Base-by-base conservation (phyloP, 2,797 vertebrate genomes). In the Sebastes miniatus region DNA sequence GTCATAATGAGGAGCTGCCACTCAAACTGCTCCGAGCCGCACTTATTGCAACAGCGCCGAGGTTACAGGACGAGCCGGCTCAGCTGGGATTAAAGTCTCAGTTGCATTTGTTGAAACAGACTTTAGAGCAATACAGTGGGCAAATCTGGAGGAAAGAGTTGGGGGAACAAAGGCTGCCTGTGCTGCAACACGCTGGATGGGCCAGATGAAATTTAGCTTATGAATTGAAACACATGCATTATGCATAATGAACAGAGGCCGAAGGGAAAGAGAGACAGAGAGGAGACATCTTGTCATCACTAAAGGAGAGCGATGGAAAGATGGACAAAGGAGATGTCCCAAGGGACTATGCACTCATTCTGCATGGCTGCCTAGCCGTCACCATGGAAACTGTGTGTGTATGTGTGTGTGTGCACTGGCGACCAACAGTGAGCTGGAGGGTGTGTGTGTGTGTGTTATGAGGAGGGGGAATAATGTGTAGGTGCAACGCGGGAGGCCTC, bases 251-350 rank as follows among this genome's bases (percentile, higher is more conserved):
- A 92, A 77, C 79, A 66, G 84, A 84, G 89, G 81, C 84, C 54
- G 79, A 88, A 79, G 88, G 86, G 82, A 85, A 70, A 66, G 73
- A 81, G 87, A 91, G 89, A 91, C 85, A 83, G 79, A 73, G 90
- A 92, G 92, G 93, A 94, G 91, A 92, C 91, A 89, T 92, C 92
- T 91, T 94, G 93, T 94, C 93, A 93, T 93, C 89, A 88, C 93
- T 89, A 89, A 93, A 94, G 89, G 88, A 93, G 91, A 92, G 89
- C 87, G 82, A 93, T 93, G 91, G 91, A 93, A 81, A 95, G 92
- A 95, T 93, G 94, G 93, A 95, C 93, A 95, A 95, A 94, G 92
- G 92, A 93, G 93, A 92, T 91, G 91, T 94, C 94, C 92, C 91
- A 85, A 93, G 93, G 92, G 93, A 93, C 90, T 84, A 88, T 85